Evolutionary conservation across 2,888 invertebrate species (phyloP), one percentile per base, ranked within the genome.

Genomic region (Dolomedes plantarius): DNA sequence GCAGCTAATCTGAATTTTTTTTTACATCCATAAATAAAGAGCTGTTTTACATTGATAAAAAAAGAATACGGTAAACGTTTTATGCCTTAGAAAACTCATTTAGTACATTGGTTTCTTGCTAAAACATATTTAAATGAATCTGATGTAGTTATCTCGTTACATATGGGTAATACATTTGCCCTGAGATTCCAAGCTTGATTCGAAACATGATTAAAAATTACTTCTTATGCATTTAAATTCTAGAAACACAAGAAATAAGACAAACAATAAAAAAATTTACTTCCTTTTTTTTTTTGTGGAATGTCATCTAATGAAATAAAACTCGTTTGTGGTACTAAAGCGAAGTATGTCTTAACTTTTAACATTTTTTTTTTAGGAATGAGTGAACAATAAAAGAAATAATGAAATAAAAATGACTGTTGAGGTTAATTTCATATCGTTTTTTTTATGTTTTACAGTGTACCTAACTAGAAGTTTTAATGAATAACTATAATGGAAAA

Each of bases 41-140:
- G 81, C 73, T 69, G 74, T 74, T 75, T 81, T 74, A 36, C 69
- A 69, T 74, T 81, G 67, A 36, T 46, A 73, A 28, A 19, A n/a
- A 50, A 80, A 41, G 41, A 68, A 67, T 41, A 32, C 67, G 81
- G 68, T 81, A 32, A n/a, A 67, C 36, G 80, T 81, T 81, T 81
- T 81, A 74, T 81, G 74, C 50, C 50, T 68, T 46, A 11, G 39
- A 46, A 81, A 81, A 81, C 74, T 81, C 81, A 73, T 81, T 81
- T 81, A 68, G 74, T 69, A 39, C 56, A 29, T 46, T 62, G 50
- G 50, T 65, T 50, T 67, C 73, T 64, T 50, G 28, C 65, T 72
- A 19, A 80, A 72, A 65, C 81, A 75, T 81, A 81, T 81, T 81
- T 74, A 81, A 81, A 81, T 81, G 74, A 81, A 75, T 74, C 74